These are phyloP conservation scores for Oceanodroma leucorhoa DNA, from an alignment of 2,797 vertebrate genomes.

Conservation along the genomic window DNA sequence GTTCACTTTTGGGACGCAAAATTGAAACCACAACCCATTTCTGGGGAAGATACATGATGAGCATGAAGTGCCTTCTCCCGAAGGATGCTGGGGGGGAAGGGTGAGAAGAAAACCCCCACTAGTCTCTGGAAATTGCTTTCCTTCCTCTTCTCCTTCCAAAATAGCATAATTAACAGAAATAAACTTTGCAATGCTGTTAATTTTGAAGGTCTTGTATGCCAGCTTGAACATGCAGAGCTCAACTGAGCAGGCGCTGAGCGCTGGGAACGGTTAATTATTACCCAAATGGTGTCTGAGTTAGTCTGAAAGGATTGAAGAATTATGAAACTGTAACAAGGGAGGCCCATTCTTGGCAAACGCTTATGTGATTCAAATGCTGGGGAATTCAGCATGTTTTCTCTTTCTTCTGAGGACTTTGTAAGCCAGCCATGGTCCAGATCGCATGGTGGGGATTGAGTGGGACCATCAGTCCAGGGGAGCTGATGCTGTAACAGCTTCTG, in stretches of 20 bases:
- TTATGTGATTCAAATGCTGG: slow-evolving; percentile 71
- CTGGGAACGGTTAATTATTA: slow-evolving; percentile 55
- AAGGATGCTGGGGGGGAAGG: not conserved
- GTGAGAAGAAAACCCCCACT: not conserved
- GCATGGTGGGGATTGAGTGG: not conserved
- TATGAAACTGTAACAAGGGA: slow-evolving; percentile 75
- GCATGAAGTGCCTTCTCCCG: not conserved
- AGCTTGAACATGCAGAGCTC: not conserved
- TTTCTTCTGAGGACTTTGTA: not conserved
- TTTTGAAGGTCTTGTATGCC: not conserved
- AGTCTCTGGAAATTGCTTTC: not conserved
- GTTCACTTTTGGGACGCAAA: not conserved
- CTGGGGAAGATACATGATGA: not conserved
- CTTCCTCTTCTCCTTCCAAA: slow-evolving; percentile 41
- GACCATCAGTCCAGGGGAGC: not conserved
- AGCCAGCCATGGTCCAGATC: not conserved
- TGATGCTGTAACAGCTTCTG: not conserved
- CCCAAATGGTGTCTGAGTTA: slow-evolving; percentile 55
- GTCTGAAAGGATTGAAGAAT: slow-evolving; percentile 46
- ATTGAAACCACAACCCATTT: not conserved
- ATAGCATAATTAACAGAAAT: not conserved
- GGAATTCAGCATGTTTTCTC: slow-evolving; percentile 23
- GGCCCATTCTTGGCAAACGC: slow-evolving; percentile 76
- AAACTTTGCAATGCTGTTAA: not conserved
- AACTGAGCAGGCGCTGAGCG: not conserved